Evolutionary conservation across 2,113 vertebrate genomes (phyloP).

Genomic region (Motacilla tschutschensis): DNA sequence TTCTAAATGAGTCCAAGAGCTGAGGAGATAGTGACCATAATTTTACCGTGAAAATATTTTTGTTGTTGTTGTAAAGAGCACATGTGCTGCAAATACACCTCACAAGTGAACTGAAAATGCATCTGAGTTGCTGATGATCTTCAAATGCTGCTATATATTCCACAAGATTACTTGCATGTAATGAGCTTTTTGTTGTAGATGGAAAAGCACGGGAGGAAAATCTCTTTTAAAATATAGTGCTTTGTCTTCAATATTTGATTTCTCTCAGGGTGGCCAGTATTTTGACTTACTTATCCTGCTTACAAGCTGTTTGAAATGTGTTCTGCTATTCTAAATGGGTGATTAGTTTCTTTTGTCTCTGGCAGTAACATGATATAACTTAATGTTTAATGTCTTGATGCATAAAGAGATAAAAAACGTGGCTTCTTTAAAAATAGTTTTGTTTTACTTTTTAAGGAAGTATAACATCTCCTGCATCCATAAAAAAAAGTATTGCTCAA

Average conservation of each 20-base stretch:
- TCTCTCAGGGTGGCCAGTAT: slow-evolving; percentile 79
- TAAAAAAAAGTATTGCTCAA: background rate
- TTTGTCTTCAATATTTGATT: slow-evolving; percentile 66
- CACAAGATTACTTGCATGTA: slow-evolving; percentile 67
- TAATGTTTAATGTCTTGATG: slow-evolving; percentile 64
- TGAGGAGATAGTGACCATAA: slow-evolving; percentile 9
- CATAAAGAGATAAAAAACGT: slow-evolving; percentile 53
- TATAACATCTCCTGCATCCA: slow-evolving; percentile 53
- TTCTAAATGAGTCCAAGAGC: slow-evolving; percentile 27
- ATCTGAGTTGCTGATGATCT: slow-evolving; percentile 58
- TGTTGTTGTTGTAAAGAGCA: slow-evolving; percentile 55
- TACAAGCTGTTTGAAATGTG: slow-evolving; percentile 66
- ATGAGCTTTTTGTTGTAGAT: slow-evolving; percentile 66
- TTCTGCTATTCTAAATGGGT: slow-evolving; percentile 64
- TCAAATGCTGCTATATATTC: slow-evolving; percentile 73
- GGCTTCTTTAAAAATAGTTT: slow-evolving; percentile 63
- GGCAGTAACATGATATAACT: slow-evolving; percentile 62
- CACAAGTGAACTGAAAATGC: slow-evolving; percentile 56
- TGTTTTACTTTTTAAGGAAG: slow-evolving; percentile 47
- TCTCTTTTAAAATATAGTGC: slow-evolving; percentile 53
- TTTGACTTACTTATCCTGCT: slow-evolving; percentile 71
- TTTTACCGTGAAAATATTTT: slow-evolving; percentile 32
- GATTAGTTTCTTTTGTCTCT: slow-evolving; percentile 66
- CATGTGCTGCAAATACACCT: slow-evolving; percentile 48
- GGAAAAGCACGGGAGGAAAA: slow-evolving; percentile 68